Evolutionary conservation across 2,888 invertebrate genomes (phyloP).

Genomic region (Limulus polyphemus): DNA sequence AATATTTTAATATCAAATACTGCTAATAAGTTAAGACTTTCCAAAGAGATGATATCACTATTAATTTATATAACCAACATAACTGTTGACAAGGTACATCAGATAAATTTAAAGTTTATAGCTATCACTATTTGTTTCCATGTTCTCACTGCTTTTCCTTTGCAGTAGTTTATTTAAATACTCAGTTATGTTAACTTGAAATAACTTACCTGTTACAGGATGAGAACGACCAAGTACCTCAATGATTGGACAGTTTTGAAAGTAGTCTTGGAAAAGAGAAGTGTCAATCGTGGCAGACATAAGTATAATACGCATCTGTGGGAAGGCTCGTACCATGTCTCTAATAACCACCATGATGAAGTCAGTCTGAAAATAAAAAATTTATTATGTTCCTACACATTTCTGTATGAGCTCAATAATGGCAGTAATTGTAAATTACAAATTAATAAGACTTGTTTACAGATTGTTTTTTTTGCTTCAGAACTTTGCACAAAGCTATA

Average conservation of each 20-base stretch:
- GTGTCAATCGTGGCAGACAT: conserved; percentile 99
- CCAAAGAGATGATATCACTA: too few species aligned
- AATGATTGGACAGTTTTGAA: conserved; percentile 77
- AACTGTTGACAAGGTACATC: too few species aligned
- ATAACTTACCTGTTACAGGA: conserved; percentile 53
- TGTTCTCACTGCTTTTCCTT: background rate
- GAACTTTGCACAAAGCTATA: too few species aligned
- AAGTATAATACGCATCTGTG: conserved; percentile 78
- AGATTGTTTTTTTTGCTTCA: too few species aligned
- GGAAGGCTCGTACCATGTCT: conserved; percentile 87
- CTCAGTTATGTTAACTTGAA: background rate
- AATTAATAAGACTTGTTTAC: too few species aligned
- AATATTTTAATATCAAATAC: too few species aligned
- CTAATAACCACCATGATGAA: conserved; percentile 85
- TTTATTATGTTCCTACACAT: too few species aligned
- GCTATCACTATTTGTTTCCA: background rate
- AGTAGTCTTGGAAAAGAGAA: conserved; percentile 77
- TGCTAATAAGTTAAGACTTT: too few species aligned
- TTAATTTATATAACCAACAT: too few species aligned
- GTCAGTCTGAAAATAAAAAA: conserved; percentile 50
- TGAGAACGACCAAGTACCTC: conserved; percentile 76
- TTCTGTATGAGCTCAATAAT: too few species aligned
- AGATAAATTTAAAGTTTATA: too few species aligned
- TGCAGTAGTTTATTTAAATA: background rate
- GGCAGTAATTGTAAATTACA: too few species aligned